phyloP scores from a whole-genome alignment of 1,140 invertebrate species.

The Drosophila truncata region DNA sequence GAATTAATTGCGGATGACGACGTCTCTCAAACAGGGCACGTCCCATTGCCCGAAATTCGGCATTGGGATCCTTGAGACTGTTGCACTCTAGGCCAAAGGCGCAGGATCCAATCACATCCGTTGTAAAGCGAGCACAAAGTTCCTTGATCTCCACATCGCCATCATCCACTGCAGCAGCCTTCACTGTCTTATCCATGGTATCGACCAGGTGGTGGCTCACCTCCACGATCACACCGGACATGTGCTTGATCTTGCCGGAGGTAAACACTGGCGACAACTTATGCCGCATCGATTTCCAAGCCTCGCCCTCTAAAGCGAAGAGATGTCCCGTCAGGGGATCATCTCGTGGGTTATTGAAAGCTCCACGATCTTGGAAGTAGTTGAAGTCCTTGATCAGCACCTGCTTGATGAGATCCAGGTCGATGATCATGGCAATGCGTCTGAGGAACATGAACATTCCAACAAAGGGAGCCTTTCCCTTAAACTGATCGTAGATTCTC shows the following conservation, averaged over 20 bases:
- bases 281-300: conserved; percentile 87
- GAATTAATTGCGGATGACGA: conserved; percentile 40
- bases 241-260: conserved; percentile 87
- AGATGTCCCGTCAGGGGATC: conserved; percentile 87
- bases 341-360: conserved; percentile 86
- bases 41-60: conserved; percentile 85
- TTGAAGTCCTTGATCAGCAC: conserved; percentile 82
- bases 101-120: conserved; percentile 87
- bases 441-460: conserved; percentile 66
- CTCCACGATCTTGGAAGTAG: conserved; percentile 83
- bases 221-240: conserved; percentile 85
- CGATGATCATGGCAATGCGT: conserved; percentile 46
- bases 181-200: conserved; percentile 34
- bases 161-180: conserved; percentile 58
- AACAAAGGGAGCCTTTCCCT: conserved; percentile 55
- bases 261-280: conserved; percentile 87
- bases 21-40: conserved; percentile 54
- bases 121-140: conserved; percentile 87
- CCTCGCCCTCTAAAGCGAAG: conserved; percentile 85
- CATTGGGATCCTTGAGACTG: conserved; percentile 85
- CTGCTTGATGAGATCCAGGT: conserved; percentile 73
- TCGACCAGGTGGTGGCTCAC: conserved; percentile 65
- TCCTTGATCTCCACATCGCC: conserved; percentile 87
- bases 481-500: conserved; percentile 73
- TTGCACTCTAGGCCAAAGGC: conserved; percentile 86